phyloP scores from a whole-genome alignment of 2,797 vertebrate species.

The Carcharodon carcharias region DNA sequence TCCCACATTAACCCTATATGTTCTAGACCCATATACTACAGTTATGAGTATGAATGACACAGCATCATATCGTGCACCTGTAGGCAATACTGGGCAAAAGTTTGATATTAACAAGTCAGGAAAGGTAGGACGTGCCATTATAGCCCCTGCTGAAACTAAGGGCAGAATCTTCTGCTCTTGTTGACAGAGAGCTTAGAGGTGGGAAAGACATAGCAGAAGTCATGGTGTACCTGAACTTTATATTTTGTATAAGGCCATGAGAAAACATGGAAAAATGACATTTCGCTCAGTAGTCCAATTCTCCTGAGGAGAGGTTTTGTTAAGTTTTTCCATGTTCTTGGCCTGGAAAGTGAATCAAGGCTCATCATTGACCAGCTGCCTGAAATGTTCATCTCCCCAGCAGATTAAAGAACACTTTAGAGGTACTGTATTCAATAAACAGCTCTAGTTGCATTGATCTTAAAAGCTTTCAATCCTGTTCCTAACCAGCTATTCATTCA shows the following conservation, averaged over 20 bases:
- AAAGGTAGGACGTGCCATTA: not conserved
- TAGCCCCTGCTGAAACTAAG: not conserved
- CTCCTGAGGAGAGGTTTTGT: not conserved
- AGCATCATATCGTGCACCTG: not conserved
- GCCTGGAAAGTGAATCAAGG: not conserved
- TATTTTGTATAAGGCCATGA: not conserved
- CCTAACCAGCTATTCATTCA: not conserved
- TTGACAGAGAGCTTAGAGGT: too few species aligned
- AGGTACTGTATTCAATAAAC: not conserved
- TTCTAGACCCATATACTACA: too few species aligned
- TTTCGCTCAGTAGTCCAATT: not conserved
- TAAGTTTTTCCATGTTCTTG: not conserved
- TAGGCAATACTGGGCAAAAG: not conserved
- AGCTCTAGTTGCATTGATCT: not conserved
- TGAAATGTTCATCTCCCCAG: not conserved
- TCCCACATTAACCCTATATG: too few species aligned
- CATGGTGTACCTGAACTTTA: not conserved
- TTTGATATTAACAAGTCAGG: not conserved
- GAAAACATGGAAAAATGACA: not conserved
- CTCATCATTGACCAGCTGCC: not conserved
- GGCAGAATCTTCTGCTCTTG: too few species aligned
- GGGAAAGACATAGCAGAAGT: too few species aligned
- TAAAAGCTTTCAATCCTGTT: not conserved
- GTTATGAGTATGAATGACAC: not conserved
- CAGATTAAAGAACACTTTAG: not conserved